These are phyloP conservation scores for Solenopsis invicta DNA, from an alignment of 1,140 invertebrate genomes.

Conservation along the genomic window DNA sequence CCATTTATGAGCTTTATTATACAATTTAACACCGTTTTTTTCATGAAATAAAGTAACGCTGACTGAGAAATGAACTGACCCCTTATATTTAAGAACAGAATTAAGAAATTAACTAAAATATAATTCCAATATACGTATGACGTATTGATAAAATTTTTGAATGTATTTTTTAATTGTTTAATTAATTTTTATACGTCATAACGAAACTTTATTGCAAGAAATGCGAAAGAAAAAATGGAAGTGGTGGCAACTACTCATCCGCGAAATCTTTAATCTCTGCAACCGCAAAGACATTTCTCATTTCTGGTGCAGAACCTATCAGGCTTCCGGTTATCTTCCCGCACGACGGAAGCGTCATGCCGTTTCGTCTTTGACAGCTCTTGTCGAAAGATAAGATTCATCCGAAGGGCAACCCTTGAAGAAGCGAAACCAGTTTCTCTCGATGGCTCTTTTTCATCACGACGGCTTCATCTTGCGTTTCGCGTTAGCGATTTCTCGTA, in stretches of 20 bases:
- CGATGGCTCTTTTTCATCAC: slow-evolving; percentile 67
- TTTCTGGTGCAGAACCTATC: slow-evolving; percentile 85
- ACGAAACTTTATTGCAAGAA: not conserved
- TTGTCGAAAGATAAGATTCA: slow-evolving; percentile 84
- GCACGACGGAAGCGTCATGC: slow-evolving; percentile 82
- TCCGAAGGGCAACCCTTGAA: slow-evolving; percentile 72
- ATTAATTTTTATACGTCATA: not conserved
- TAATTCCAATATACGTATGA: not conserved
- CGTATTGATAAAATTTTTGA: not conserved
- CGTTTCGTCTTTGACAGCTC: slow-evolving; percentile 84
- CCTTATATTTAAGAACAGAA: not conserved
- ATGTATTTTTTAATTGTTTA: not conserved
- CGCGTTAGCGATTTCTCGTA: slow-evolving; percentile 42
- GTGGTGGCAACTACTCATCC: slow-evolving; percentile 68
- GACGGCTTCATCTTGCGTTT: slow-evolving; percentile 39
- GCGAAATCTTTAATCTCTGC: slow-evolving; percentile 78
- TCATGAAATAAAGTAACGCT: not conserved
- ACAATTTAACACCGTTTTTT: not conserved
- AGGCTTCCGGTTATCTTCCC: slow-evolving; percentile 84
- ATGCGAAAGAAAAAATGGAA: slow-evolving; percentile 47
- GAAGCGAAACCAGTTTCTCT: slow-evolving; percentile 67
- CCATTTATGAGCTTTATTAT: not conserved
- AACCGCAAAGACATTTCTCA: slow-evolving; percentile 85
- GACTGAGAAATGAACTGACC: not conserved
- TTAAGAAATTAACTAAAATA: not conserved